Evolutionary conservation across 2,888 invertebrate species (phyloP).

Genomic region (Drosophila pegasa): DNA sequence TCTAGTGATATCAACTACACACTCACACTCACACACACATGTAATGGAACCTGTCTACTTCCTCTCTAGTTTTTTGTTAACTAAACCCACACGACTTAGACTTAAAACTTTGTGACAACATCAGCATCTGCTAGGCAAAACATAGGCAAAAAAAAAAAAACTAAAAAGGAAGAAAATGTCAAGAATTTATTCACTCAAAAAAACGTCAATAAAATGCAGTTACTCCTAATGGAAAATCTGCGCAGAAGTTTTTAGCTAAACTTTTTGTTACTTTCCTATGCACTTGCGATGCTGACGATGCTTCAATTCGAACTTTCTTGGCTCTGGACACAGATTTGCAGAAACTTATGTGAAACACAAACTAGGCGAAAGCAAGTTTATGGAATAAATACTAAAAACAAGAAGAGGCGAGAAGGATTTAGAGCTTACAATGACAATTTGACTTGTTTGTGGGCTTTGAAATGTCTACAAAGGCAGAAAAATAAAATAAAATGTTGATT

Average conservation of each 20-base stretch:
- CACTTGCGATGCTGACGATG: constrained; percentile 17
- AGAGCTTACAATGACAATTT: constrained; percentile 21
- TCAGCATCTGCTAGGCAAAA: background rate
- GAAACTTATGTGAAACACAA: constrained; percentile 28
- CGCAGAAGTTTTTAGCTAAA: constrained; percentile 20
- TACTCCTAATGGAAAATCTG: constrained; percentile 19
- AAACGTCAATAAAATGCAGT: constrained; percentile 11
- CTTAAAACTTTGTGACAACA: constrained; percentile 12
- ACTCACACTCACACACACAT: background rate
- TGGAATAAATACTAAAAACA: constrained; percentile 2
- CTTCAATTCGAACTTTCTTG: constrained; percentile 40
- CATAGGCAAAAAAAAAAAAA: background rate
- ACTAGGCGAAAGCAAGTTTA: constrained; percentile 5
- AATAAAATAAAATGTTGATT: background rate
- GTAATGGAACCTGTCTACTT: constrained; percentile 6
- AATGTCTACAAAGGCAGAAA: background rate
- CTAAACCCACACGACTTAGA: constrained; percentile 1
- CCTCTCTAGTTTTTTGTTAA: background rate
- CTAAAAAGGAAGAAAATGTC: background rate
- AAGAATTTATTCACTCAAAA: constrained; percentile 22
- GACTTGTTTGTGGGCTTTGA: constrained; percentile 1
- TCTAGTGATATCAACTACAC: background rate
- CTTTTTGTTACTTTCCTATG: constrained; percentile 22
- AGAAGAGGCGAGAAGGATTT: constrained; percentile 12
- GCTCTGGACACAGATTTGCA: constrained; percentile 21